These are phyloP conservation scores for Nephila pilipes DNA, from an alignment of 1,140 invertebrate genomes.

Conservation along the genomic window DNA sequence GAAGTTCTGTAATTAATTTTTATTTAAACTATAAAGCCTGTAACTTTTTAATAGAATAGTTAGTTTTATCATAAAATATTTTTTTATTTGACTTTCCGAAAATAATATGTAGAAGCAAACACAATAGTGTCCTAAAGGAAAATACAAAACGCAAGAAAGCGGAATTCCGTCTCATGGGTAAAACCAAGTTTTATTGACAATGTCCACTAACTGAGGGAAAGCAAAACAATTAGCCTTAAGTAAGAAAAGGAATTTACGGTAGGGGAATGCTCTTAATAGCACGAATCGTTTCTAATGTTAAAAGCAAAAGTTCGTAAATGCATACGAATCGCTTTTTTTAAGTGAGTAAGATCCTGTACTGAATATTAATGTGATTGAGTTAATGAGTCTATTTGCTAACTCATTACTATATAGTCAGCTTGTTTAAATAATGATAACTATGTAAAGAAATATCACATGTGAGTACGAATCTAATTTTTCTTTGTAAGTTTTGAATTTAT, in stretches of 20 bases:
- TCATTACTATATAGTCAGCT: no score
- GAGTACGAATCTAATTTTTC: no score
- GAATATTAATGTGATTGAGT: not conserved
- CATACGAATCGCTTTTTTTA: not conserved
- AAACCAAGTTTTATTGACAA: conserved; percentile 1
- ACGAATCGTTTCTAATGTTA: not conserved
- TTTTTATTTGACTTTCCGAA: no score
- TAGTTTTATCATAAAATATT: no score
- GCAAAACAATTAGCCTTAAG: not conserved
- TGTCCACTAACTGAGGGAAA: not conserved
- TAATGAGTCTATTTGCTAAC: no score
- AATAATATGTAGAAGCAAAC: not conserved
- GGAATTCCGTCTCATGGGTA: not conserved
- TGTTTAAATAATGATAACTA: no score
- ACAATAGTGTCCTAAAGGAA: not conserved
- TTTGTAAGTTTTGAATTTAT: no score
- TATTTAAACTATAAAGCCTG: no score
- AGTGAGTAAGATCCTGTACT: not conserved
- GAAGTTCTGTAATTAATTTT: no score
- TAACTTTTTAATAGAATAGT: no score
- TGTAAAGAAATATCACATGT: no score
- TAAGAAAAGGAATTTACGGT: not conserved
- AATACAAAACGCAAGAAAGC: not conserved
- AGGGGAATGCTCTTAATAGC: not conserved
- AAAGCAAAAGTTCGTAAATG: not conserved